Percentiles rank a stretch among this genome's conserved stretches.
Conservation (phyloP, 2,113 vertebrate genomes). For the Poeciliopsis prolifica region DNA sequence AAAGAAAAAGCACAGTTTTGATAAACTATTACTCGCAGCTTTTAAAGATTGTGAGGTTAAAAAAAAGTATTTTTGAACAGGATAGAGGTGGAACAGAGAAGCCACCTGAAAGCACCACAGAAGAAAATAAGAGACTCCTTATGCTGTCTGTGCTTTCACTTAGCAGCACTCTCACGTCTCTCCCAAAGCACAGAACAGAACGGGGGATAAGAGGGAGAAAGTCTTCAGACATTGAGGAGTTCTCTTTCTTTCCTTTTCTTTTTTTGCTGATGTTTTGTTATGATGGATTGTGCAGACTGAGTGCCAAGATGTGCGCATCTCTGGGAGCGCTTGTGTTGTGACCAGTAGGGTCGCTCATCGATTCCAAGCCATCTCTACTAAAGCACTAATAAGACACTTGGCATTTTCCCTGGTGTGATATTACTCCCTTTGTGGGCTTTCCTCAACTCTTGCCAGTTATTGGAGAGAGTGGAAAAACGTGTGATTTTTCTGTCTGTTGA, state of each 20-base stretch:
- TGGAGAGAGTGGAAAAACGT: conserved; percentile 24
- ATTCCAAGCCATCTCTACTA: conserved; percentile 70
- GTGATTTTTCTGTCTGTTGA: conserved; percentile 13
- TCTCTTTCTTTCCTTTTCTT: conserved; percentile 14
- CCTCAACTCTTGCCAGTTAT: conserved; percentile 48
- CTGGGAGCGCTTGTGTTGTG: conserved; percentile 62
- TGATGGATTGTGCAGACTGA: conserved; percentile 69
- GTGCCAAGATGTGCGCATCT: conserved; percentile 65
- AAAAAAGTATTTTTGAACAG: conserved; percentile 22
- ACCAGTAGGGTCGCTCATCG: conserved; percentile 70
- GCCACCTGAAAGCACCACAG: conserved; percentile 43
- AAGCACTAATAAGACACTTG: conserved; percentile 80
- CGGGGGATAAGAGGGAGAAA: conserved; percentile 50
- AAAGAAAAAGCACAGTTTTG: conserved; percentile 7
- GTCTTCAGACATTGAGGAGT: conserved; percentile 42
- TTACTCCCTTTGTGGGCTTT: conserved; percentile 60
- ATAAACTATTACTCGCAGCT: conserved; percentile 18
- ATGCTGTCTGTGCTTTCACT: conserved; percentile 50
- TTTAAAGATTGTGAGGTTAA: conserved; percentile 18
- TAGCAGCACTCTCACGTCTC: conserved; percentile 56
- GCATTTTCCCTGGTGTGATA: conserved; percentile 75
- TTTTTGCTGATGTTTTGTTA: conserved; percentile 44
- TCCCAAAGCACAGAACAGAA: conserved; percentile 66
- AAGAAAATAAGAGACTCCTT: conserved; percentile 53
- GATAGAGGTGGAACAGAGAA: conserved; percentile 29